Evolutionary conservation across 2,888 invertebrate species (phyloP).

Genomic region (Patella depressa): DNA sequence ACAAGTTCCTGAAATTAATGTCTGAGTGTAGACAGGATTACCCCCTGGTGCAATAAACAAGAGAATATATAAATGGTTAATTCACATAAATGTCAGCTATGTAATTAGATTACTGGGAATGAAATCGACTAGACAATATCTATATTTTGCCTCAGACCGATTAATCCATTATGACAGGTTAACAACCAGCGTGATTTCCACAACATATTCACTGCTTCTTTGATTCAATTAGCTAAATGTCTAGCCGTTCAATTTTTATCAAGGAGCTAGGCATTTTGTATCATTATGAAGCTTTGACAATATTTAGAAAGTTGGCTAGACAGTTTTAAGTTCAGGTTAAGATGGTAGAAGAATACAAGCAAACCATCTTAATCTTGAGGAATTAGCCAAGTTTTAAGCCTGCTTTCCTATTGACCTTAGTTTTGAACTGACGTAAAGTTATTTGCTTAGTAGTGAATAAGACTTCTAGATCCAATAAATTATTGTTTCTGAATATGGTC

Average conservation of each 20-base stretch:
- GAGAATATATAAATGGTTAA: too few relatives aligned
- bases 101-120: background rate
- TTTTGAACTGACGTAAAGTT: too few relatives aligned
- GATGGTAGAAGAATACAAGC: background rate
- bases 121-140: slow-evolving; percentile 1
- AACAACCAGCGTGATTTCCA: background rate
- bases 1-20: too few relatives aligned
- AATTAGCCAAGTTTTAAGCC: too few relatives aligned
- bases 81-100: too few relatives aligned
- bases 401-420: too few relatives aligned
- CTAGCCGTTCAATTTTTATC: slow-evolving; percentile 5
- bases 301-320: slow-evolving; percentile 9
- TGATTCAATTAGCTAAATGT: background rate
- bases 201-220: background rate
- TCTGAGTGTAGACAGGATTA: too few relatives aligned
- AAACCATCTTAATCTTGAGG: background rate
- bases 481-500: too few relatives aligned
- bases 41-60: too few relatives aligned
- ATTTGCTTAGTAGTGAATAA: too few relatives aligned
- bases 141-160: slow-evolving; percentile 8
- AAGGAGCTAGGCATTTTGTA: background rate
- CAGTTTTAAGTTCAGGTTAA: background rate
- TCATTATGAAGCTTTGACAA: background rate
- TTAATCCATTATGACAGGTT: background rate
- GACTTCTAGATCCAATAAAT: too few relatives aligned